Evolutionary conservation across 2,888 invertebrate species (phyloP).

Genomic region (Chymomyza fuscimana): DNA sequence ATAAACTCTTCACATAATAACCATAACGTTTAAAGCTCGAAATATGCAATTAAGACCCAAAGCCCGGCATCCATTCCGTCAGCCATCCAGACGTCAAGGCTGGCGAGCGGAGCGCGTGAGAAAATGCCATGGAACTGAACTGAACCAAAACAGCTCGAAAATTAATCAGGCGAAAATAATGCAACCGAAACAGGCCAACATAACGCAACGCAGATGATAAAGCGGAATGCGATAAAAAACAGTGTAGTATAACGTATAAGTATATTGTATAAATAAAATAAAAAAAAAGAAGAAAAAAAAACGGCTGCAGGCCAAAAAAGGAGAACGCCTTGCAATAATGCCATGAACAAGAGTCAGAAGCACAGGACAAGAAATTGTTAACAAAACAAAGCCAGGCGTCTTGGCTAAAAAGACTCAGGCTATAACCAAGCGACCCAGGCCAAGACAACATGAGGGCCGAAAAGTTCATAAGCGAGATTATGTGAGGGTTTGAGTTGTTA

Average conservation of each 20-base stretch:
- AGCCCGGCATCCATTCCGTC: constrained; percentile 11
- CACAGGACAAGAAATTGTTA: neutral
- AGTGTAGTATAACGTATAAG: constrained; percentile 14
- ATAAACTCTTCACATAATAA: constrained; percentile 48
- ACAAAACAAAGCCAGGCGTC: constrained; percentile 6
- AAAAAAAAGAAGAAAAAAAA: constrained; percentile 16
- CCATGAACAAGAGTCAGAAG: constrained; percentile 1
- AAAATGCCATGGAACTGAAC: constrained; percentile 29
- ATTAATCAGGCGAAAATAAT: constrained; percentile 72
- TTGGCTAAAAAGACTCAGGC: neutral
- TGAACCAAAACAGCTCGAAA: constrained; percentile 34
- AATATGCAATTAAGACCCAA: constrained; percentile 62
- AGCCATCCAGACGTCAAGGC: neutral
- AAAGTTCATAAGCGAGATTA: constrained; percentile 61
- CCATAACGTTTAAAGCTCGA: constrained; percentile 58
- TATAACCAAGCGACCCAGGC: neutral
- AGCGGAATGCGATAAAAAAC: constrained; percentile 59
- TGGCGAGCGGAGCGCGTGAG: constrained; percentile 40
- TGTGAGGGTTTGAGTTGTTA: constrained; percentile 11
- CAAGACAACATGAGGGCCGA: constrained; percentile 8
- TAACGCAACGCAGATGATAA: constrained; percentile 42
- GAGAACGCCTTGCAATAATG: constrained; percentile 1
- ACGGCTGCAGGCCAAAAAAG: constrained; percentile 11
- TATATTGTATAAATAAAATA: constrained; percentile 37
- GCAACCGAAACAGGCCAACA: constrained; percentile 40